Evolutionary conservation across 2,888 invertebrate species (phyloP).

Genomic region (Leptodirus hochenwartii): DNA sequence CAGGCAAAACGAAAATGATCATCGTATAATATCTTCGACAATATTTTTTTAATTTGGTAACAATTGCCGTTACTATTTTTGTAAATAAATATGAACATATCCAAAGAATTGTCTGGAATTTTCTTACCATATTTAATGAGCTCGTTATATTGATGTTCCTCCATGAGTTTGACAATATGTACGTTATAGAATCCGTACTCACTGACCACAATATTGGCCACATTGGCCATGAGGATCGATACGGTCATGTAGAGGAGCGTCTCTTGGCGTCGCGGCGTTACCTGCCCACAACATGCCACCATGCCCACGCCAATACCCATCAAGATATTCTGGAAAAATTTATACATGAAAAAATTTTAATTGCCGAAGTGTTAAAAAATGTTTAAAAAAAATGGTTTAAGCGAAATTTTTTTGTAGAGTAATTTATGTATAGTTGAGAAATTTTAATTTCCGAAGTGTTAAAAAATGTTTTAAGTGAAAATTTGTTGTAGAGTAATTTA

Average conservation of each 20-base stretch:
- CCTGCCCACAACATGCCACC: slow-evolving; percentile 28
- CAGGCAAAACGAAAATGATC: no score
- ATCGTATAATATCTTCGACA: no score
- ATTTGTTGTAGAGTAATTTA: no score
- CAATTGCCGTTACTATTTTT: no score
- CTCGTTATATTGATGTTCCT: slow-evolving; percentile 22
- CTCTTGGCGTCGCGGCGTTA: slow-evolving; percentile 28
- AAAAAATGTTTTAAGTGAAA: no score
- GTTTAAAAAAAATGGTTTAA: no score
- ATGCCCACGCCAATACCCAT: slow-evolving; percentile 30
- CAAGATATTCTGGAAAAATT: slow-evolving; percentile 28
- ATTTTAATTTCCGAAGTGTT: no score
- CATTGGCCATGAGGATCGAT: slow-evolving; percentile 33
- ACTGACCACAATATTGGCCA: slow-evolving; percentile 32
- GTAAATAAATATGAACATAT: background rate
- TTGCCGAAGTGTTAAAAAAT: no score
- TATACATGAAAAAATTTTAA: slow-evolving; percentile 11
- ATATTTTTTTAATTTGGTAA: no score
- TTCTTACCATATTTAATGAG: slow-evolving; percentile 26
- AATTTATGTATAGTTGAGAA: no score
- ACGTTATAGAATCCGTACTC: slow-evolving; percentile 29
- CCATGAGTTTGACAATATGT: slow-evolving; percentile 20
- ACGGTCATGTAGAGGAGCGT: slow-evolving; percentile 30
- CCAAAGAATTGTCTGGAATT: no score
- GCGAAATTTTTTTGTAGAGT: no score